These are phyloP conservation scores for Hypomecis atomaria DNA, from an alignment of 2,888 invertebrate species.

Conservation along the genomic window DNA sequence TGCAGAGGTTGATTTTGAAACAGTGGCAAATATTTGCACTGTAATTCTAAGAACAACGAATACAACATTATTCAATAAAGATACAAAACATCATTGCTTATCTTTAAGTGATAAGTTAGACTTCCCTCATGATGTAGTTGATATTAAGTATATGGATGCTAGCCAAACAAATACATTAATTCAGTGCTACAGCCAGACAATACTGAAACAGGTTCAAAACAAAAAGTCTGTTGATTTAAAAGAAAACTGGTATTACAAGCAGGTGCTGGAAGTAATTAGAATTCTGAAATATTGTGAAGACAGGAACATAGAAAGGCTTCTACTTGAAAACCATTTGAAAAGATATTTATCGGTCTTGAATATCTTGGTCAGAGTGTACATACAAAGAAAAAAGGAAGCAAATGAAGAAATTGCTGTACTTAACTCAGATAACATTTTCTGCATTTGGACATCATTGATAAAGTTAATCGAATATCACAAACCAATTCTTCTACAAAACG, in stretches of 20 bases:
- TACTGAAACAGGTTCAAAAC: constrained; percentile 51
- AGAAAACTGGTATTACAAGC: constrained; percentile 63
- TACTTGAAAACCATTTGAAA: constrained; percentile 61
- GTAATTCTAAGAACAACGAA: constrained; percentile 56
- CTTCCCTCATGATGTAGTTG: constrained; percentile 56
- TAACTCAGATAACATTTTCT: constrained; percentile 42
- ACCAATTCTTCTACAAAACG: constrained; percentile 49
- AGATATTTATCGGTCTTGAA: constrained; percentile 57
- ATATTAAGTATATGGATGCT: constrained; percentile 58
- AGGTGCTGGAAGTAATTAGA: constrained; percentile 57
- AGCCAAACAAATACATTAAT: constrained; percentile 61
- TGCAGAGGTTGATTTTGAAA: constrained; percentile 42
- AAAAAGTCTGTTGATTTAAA: constrained; percentile 44
- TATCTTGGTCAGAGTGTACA: constrained; percentile 58
- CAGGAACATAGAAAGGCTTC: constrained; percentile 54
- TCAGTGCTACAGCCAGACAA: constrained; percentile 57
- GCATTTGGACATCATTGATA: constrained; percentile 54
- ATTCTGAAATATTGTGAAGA: constrained; percentile 60
- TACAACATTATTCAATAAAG: constrained; percentile 57
- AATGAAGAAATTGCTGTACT: constrained; percentile 41
- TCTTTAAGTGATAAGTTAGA: constrained; percentile 56
- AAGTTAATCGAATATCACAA: constrained; percentile 55
- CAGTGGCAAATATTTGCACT: constrained; percentile 58
- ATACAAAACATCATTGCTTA: constrained; percentile 63
- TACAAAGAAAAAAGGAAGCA: constrained; percentile 42